These are phyloP conservation scores for Nomada fabriciana DNA, from an alignment of 2,888 invertebrate species.

Conservation along the genomic window DNA sequence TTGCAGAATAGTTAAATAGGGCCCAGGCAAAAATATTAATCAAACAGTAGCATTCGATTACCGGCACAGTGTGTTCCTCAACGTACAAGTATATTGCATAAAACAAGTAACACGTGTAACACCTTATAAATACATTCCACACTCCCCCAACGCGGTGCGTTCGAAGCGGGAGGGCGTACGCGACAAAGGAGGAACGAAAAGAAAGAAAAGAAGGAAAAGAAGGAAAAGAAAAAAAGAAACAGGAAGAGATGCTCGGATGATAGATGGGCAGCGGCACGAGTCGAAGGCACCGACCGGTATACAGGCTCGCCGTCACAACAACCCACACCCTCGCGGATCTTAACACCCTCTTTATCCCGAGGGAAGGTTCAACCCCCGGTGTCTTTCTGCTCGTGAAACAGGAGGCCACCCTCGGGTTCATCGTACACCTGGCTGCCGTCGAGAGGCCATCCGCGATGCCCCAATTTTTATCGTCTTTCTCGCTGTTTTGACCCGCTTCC, in stretches of 20 bases:
- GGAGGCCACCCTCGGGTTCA: constrained; percentile 72
- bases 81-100: too few relatives aligned
- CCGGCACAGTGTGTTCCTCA: too few relatives aligned
- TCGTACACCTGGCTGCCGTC: constrained; percentile 76
- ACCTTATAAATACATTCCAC: not conserved
- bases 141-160: not conserved
- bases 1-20: too few relatives aligned
- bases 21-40: too few relatives aligned
- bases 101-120: not conserved
- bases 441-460: constrained; percentile 67
- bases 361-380: constrained; percentile 74
- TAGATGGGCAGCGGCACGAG: constrained; percentile 75
- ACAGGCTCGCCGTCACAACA: constrained; percentile 81
- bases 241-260: constrained; percentile 70
- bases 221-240: constrained; percentile 3
- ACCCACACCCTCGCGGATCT: constrained; percentile 75
- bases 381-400: constrained; percentile 72
- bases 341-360: constrained; percentile 79
- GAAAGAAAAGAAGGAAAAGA: not conserved
- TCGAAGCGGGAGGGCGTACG: not conserved
- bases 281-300: constrained; percentile 72
- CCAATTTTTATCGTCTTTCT: constrained; percentile 75
- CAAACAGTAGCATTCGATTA: too few relatives aligned
- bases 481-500: constrained; percentile 72
- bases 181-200: constrained; percentile 5